Conservation (phyloP, 2,113 vertebrate species). For the Willisornis vidua region DNA sequence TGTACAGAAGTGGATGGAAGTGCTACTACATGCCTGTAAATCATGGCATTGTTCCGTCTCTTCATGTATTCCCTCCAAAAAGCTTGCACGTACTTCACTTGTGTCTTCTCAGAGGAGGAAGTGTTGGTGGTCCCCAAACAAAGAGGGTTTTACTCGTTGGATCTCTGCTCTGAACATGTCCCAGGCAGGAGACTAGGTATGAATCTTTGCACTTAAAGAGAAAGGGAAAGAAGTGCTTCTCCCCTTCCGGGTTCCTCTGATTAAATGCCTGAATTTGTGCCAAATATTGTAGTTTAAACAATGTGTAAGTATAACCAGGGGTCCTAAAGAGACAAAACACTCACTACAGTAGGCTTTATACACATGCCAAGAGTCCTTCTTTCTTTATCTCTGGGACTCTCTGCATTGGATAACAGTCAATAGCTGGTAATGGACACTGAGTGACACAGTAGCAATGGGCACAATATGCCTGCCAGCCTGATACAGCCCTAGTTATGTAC, state of each 20-base stretch:
- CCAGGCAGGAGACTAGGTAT: neutral
- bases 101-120: neutral
- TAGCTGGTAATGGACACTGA: neutral
- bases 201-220: neutral
- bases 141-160: neutral
- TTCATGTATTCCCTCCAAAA: neutral
- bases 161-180: neutral
- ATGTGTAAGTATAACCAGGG: neutral
- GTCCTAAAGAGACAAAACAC: neutral
- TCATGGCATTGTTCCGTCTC: neutral
- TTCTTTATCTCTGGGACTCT: neutral
- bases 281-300: neutral
- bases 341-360: neutral
- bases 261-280: neutral
- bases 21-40: neutral
- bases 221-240: neutral
- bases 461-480: neutral
- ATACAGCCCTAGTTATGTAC: neutral
- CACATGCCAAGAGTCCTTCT: neutral
- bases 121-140: neutral
- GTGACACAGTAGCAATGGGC: neutral
- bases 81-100: neutral
- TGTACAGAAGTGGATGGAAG: neutral
- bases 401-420: neutral
- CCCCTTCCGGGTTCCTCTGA: neutral